Evolutionary conservation across 2,797 vertebrate genomes (phyloP), one percentile per base, ranked within the genome.

Genomic region (Carcharodon carcharias): DNA sequence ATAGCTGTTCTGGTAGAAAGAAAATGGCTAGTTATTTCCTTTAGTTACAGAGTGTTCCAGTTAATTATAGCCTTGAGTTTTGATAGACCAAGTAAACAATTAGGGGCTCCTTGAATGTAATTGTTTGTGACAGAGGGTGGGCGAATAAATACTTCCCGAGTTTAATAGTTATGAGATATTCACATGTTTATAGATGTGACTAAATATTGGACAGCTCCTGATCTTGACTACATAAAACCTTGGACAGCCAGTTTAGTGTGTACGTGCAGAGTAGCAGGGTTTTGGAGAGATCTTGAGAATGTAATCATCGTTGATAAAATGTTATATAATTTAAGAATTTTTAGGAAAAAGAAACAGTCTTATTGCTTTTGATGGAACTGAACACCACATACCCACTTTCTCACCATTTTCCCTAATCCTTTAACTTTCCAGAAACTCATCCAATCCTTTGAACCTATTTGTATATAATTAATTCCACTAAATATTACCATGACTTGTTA

Each of bases 41-140:
- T 54, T 77, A 77, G 94, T 95, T 95, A 95, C 94, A 73, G 26
- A 95, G 45, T 95, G 67, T 95, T 95, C 94, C 94, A 95, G 69
- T 95, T 95, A 95, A 95, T 73, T 73, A 35, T 56, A 95, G 45
- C 69, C 45, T 77, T 73, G 50, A 71, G 94, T 77, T 95, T 69
- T 56, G 54, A 73, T 95, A 56, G 45, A 95, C 69, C 65, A 95
- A 95, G 67, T 77, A 54, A 95, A 69, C 65, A 95, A 95, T 69
- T 71, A 95, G 67, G 40, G 65, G 65, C 31, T 50, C 26, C 45
- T 58, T 95, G 50, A 54, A 26, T 45, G n/a, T 67, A 93, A 93
- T 67, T 93, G n/a, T 45, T 45, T 23, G 91, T 45, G 91, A 93
- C 63, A 67, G 21, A 93, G n/a, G 26, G 21, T 95, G 50, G 35